Evolutionary conservation across 1,140 invertebrate genomes (phyloP), one percentile per base, ranked within the genome.

Genomic region (Tetramorium simillimum): DNA sequence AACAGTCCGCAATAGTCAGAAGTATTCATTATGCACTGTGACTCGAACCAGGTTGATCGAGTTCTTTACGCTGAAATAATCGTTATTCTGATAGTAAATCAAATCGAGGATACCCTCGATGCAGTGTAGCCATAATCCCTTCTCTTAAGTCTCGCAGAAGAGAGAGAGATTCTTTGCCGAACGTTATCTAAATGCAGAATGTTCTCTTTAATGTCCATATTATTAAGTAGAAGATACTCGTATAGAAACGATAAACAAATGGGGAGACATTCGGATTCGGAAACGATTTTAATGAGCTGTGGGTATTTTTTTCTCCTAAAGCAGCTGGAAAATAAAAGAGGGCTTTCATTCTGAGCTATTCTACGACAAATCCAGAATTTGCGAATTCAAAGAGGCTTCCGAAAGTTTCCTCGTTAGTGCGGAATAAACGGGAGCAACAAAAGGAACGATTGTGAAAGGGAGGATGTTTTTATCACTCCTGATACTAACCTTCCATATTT

Each of bases 141-240:
- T 72, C 14, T 33, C 24, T 65, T 21, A 12, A 76, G 37, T n/a
- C 21, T 62, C 24, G 5, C 28, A 60, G 37, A 24, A 46, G 12
- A 69, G 65, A 69, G 65, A 86, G 53, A 69, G 40, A 60, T 43
- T 73, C 21, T 86, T 73, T 86, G 49, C 46, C 28, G 37, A 87
- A 85, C 69, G 28, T 85, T 75, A 90, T 88, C 78, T 82, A 85
- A 88, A 69, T 88, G 37, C 4, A 49, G 21, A 24, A 67, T 7
- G 40, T 69, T 69, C 43, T 69, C 21, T 67, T 67, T 28, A 69
- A 69, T 69, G 65, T 67, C 40, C n/a, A n/a, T 49, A 69, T 67
- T 67, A 43, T 58, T 75, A 75, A 58, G 75, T 70, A 86, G 28
- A 60, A 43, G 14, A 21, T 89, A 58, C 51, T 53, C 63, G 10